Base-by-base conservation (phyloP, 2,797 vertebrate species). In the Trematomus bernacchii region DNA sequence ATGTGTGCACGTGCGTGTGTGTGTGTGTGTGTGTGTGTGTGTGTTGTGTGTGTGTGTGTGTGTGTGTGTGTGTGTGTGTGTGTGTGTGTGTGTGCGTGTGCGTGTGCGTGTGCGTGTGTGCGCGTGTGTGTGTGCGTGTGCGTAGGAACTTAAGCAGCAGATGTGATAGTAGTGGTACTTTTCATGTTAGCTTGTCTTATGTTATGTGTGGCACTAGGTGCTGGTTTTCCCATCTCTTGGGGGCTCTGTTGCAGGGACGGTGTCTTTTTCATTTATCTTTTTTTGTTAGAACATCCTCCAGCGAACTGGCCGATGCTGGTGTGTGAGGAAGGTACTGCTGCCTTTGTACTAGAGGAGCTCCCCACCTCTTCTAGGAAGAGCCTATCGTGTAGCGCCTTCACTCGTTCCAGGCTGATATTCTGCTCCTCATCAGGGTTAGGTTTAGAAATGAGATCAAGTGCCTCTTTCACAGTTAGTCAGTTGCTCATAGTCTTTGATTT, bases 401-500 rank as follows among this genome's bases (percentile, higher is more conserved):
- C 54, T 80, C 66, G 66, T 83, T 85, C 72, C 67, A 51, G 74
- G 74, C 77, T 77, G 57, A 83, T 79, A 66, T 64, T 78, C 66
- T 64, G 46, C 40, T 85, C 76, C 69, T 89, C 82, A 80, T 85
- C 83, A 85, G 82, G 77, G 83, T 72, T 33, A 53, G 73, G 62
- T 87, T 89, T 82, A 71, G 73, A 79, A 86, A 79, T 81, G 50
- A 85, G 81, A 81, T 88, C 73, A 84, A 86, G 76, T 82, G 82
- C 47, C 78, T 88, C 74, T 65, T 86, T 88, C 77, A 73, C 69
- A 78, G 74, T 52, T 63, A 77, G 79, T 75, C 82, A 73, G 79
- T 84, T 52, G 43, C 64, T 64, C 47, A 33, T 66, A 68, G 84
- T 79, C 75, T 91, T 80, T 85, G 82, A 88, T 88, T 71, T 76